These are phyloP conservation scores for Drosophila pachea DNA, from an alignment of 1,140 invertebrate species.

Conservation along the genomic window DNA sequence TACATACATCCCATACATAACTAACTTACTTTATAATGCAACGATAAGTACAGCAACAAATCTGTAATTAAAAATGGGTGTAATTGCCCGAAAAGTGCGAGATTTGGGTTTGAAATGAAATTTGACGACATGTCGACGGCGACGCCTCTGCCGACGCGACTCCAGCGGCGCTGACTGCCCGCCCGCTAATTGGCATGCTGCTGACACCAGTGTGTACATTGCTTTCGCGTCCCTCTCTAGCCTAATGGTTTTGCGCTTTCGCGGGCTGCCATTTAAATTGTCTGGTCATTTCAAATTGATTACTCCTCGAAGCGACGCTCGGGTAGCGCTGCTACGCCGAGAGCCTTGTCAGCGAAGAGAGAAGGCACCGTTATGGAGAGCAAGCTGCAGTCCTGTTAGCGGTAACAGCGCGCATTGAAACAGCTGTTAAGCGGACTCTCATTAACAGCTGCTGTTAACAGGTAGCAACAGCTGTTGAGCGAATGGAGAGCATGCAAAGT, in stretches of 20 bases:
- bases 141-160: slow-evolving; percentile 12
- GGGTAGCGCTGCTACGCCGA: slow-evolving; percentile 3
- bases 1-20: no score
- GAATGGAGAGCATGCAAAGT: slow-evolving; percentile 13
- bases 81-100: slow-evolving; percentile 67
- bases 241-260: slow-evolving; percentile 68
- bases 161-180: slow-evolving; percentile 18
- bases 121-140: slow-evolving; percentile 27
- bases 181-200: slow-evolving; percentile 62
- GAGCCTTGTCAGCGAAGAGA: neutral
- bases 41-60: slow-evolving; percentile 19
- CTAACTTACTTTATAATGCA: no score
- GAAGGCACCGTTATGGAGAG: neutral
- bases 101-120: slow-evolving; percentile 63
- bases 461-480: neutral
- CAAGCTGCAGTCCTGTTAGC: no score
- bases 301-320: neutral
- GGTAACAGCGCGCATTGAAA: neutral
- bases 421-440: neutral
- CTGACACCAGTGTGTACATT: slow-evolving; percentile 21
- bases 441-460: neutral
- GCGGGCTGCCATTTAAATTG: slow-evolving; percentile 35
- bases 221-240: neutral
- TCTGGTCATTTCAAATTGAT: slow-evolving; percentile 19
- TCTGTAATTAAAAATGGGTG: slow-evolving; percentile 63